Conservation (phyloP, 2,888 invertebrate genomes). For the Gastrophysa polygoni region DNA sequence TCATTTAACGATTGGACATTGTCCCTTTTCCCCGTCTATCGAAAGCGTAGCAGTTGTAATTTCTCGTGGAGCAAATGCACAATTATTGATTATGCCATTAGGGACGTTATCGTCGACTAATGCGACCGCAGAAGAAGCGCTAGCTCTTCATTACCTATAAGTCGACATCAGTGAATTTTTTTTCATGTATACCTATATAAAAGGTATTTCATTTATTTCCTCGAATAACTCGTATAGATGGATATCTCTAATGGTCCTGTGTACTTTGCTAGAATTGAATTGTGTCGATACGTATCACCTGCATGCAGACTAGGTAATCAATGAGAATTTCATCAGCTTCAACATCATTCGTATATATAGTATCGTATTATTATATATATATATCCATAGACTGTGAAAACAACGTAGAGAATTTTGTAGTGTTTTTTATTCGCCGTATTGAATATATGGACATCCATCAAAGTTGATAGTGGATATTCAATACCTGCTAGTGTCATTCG, state of each 20-base stretch:
- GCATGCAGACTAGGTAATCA: neutral
- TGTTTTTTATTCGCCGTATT: no score
- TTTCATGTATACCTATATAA: slow-evolving; percentile 40
- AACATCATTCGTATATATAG: no score
- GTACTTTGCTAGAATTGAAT: slow-evolving; percentile 32
- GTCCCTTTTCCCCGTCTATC: slow-evolving; percentile 37
- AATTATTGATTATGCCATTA: slow-evolving; percentile 60
- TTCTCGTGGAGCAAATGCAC: slow-evolving; percentile 56
- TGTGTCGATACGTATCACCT: slow-evolving; percentile 18
- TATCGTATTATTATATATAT: no score
- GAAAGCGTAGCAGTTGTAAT: slow-evolving; percentile 52
- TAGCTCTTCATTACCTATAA: slow-evolving; percentile 54
- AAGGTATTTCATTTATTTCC: slow-evolving; percentile 48
- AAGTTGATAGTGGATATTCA: no score
- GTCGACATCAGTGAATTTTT: slow-evolving; percentile 46
- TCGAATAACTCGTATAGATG: slow-evolving; percentile 34
- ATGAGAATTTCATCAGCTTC: neutral
- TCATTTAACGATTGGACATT: slow-evolving; percentile 46
- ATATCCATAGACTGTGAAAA: no score
- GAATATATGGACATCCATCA: no score
- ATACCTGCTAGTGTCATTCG: no score
- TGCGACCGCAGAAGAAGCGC: slow-evolving; percentile 50
- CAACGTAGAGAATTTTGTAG: no score
- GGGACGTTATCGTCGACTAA: slow-evolving; percentile 49
- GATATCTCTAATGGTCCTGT: slow-evolving; percentile 31